Evolutionary conservation across 2,113 vertebrate species (phyloP), one percentile per base, ranked within the genome.

Genomic region (Zosterops pallidus): DNA sequence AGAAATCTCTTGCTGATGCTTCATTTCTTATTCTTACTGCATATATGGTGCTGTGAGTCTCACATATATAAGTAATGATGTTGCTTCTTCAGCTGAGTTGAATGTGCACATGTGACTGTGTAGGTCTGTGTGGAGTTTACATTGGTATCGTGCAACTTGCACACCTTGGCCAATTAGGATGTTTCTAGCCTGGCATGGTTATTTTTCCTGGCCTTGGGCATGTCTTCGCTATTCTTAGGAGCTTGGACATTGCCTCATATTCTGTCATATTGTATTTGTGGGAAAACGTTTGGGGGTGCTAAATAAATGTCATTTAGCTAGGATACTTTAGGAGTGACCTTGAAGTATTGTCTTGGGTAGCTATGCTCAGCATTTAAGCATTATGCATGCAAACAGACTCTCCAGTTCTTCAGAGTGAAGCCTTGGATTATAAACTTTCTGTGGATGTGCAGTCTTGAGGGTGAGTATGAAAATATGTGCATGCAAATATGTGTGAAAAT

Each of bases 101-200:
- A 50, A 49, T 21, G n/a, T 64, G 35, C 57, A 11, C 12, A 4
- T 0, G 0, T 29, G 24, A 33, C 29, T 77, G 0, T 52, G 5
- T 46, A 42, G 6, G 22, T 53, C 15, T 25, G 1, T 25, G 16
- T 60, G 26, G 37, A 42, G 9, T 35, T 14, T 49, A 19, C 7
- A 2, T 3, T 56, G 33, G 2, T 35, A 4, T 5, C 74, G 23
- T 12, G 26, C 25, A 67, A 1, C 47, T 75, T 91, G 72, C 20
- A 28, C 12, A 1, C 12, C 4, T 57, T 35, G 86, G 39, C 41
- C 24, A n/a, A 3, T 75, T 52, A 41, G 21, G 47, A 47, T 71
- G 26, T 62, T 87, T 92, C 83, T 78, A 64, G 35, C 10, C 25
- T 94, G 47, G 33, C 26, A 5, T 56, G 16, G 4, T 18, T 71